Percentiles rank a stretch among this genome's conserved stretches.
These are phyloP conservation scores for Rallus limicola DNA, from an alignment of 2,113 vertebrate genomes.

Conservation along the genomic window DNA sequence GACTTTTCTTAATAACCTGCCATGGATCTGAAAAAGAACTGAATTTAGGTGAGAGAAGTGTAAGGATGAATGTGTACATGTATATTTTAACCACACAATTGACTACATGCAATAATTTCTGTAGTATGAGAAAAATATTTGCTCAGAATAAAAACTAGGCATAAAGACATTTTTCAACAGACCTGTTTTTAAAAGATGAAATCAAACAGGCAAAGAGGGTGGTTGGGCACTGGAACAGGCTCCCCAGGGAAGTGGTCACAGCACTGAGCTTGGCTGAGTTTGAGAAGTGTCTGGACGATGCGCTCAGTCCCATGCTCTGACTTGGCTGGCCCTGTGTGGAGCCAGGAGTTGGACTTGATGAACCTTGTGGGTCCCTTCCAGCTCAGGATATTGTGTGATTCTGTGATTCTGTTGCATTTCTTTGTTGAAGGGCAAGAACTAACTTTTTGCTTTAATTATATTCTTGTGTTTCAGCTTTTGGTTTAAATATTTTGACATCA, in stretches of 20 bases:
- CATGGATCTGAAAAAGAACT: neutral
- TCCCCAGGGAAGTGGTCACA: no score
- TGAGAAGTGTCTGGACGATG: no score
- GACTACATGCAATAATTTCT: neutral
- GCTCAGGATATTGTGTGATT: no score
- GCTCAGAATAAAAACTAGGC: neutral
- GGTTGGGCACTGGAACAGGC: no score
- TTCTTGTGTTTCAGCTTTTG: neutral
- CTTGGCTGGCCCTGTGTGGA: no score
- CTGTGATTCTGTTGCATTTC: neutral
- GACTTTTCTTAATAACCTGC: neutral
- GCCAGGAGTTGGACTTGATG: no score
- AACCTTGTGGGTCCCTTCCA: no score
- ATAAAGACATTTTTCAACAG: neutral
- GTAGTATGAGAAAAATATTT: neutral
- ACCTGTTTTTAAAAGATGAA: neutral
- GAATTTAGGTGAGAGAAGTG: neutral
- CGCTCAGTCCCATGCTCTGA: no score
- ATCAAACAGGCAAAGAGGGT: neutral
- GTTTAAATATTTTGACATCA: neutral
- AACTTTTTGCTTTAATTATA: neutral
- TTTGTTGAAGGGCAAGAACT: neutral
- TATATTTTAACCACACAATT: neutral
- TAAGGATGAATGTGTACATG: neutral
- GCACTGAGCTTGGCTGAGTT: no score